Percentiles rank a stretch among this genome's conserved stretches.
Conservation (phyloP, 2,888 invertebrate species). For the Hyppa rectilinea region DNA sequence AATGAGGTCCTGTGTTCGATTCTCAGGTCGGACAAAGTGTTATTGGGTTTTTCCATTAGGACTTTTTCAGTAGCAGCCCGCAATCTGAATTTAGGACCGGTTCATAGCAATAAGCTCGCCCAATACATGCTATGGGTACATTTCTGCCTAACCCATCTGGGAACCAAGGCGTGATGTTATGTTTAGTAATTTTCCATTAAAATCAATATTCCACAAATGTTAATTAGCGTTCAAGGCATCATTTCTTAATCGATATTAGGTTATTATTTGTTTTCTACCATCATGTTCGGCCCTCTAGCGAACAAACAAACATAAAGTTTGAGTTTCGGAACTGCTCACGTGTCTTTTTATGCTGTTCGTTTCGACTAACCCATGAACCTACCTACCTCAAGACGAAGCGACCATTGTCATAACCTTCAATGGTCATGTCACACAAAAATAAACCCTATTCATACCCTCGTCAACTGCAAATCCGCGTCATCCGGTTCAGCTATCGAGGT, state of each 20-base stretch:
- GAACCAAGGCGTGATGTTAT: no score
- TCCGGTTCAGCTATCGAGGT: slow-evolving; percentile 37
- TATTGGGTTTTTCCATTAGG: no score
- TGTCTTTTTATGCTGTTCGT: neutral
- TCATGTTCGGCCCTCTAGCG: slow-evolving; percentile 5
- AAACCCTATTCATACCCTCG: neutral
- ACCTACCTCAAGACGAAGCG: neutral
- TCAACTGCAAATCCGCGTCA: slow-evolving; percentile 24
- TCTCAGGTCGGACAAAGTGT: no score
- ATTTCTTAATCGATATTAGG: slow-evolving; percentile 30
- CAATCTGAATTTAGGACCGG: no score
- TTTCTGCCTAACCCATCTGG: no score
- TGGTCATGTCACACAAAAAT: neutral
- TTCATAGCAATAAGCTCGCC: no score
- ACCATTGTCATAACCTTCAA: no score
- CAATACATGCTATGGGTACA: no score
- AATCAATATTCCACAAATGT: slow-evolving; percentile 22
- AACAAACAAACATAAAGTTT: slow-evolving; percentile 12
- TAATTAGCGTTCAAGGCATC: slow-evolving; percentile 41
- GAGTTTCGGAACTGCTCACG: neutral
- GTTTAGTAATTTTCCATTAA: slow-evolving; percentile 15
- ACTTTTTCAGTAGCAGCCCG: no score
- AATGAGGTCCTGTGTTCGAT: no score
- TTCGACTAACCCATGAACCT: neutral
- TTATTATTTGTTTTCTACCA: slow-evolving; percentile 26